Conservation (phyloP, 1,140 invertebrate species). For the Caenorhabditis remanei region DNA sequence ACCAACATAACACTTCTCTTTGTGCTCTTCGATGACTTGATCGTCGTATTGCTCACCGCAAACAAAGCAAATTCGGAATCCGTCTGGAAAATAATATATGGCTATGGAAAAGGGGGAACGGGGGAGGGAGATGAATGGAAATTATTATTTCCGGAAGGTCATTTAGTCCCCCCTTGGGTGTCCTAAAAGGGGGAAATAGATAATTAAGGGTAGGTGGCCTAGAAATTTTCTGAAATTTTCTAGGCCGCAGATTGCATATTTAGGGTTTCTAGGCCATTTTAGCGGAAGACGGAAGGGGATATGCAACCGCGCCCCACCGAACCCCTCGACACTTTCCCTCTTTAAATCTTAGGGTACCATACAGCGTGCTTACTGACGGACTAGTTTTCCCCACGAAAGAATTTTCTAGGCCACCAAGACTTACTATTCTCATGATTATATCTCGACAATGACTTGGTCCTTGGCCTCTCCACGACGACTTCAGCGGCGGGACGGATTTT, state of each 20-base stretch:
- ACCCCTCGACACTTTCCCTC: no score
- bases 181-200: neutral
- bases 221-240: no score
- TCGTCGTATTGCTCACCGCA: slow-evolving; percentile 51
- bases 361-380: no score
- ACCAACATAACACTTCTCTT: slow-evolving; percentile 37
- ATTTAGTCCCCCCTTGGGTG: neutral
- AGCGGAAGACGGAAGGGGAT: no score
- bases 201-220: neutral
- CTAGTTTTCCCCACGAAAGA: no score
- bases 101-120: no score
- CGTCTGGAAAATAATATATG: neutral
- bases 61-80: slow-evolving; percentile 45
- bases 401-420: neutral
- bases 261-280: no score
- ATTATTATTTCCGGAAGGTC: neutral
- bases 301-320: no score
- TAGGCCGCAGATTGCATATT: no score
- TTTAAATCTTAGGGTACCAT: no score
- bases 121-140: no score
- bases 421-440: slow-evolving; percentile 21
- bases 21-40: slow-evolving; percentile 50
- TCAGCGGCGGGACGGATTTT: slow-evolving; percentile 2
- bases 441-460: neutral
- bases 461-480: neutral